Evolutionary conservation across 2,113 vertebrate species (phyloP).

Genomic region (Xiphophorus hellerii): DNA sequence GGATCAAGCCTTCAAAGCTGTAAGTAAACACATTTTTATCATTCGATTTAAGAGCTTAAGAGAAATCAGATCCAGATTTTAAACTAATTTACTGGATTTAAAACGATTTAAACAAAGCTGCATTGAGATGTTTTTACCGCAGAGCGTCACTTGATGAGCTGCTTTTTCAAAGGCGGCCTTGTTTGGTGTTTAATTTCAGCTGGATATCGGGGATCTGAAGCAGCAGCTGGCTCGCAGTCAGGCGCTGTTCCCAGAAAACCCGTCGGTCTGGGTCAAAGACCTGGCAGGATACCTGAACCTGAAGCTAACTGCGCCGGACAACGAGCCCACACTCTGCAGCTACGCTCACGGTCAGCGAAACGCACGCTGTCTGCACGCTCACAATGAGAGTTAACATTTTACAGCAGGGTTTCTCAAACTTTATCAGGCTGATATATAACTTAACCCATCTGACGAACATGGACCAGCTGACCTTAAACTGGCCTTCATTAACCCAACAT

Average conservation of each 20-base stretch:
- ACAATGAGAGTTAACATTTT: not conserved
- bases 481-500: no score
- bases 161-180: slow-evolving; percentile 30
- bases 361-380: not conserved
- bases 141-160: slow-evolving; percentile 50
- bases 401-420: no score
- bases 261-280: slow-evolving; percentile 96
- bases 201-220: slow-evolving; percentile 87
- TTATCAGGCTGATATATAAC: no score
- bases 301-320: slow-evolving; percentile 85
- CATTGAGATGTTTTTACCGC: slow-evolving; percentile 9
- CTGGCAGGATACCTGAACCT: slow-evolving; percentile 95
- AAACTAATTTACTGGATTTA: not conserved
- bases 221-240: slow-evolving; percentile 90
- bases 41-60: not conserved
- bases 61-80: not conserved
- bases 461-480: no score
- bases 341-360: slow-evolving; percentile 85
- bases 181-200: slow-evolving; percentile 54
- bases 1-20: slow-evolving; percentile 89
- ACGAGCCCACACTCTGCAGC: slow-evolving; percentile 89
- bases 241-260: slow-evolving; percentile 88
- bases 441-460: no score
- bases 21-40: slow-evolving; percentile 77
- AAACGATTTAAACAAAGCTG: slow-evolving; percentile 8